Conservation (phyloP, 2,797 vertebrate species). For the Crenichthys baileyi region DNA sequence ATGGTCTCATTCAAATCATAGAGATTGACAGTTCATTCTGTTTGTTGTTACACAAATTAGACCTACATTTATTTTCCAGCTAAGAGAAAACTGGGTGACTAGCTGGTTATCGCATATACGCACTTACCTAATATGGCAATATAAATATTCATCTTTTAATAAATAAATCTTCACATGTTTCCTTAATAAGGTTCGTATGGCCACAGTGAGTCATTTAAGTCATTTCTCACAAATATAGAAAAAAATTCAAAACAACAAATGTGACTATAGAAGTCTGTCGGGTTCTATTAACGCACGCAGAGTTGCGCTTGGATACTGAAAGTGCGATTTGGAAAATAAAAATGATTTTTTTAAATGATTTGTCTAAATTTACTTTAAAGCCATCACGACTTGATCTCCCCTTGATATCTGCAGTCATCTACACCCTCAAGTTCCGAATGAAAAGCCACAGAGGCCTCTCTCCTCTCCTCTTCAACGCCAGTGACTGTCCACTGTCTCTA, state of each 20-base stretch:
- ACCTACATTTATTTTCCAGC: background rate
- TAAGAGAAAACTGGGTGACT: background rate
- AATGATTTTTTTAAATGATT: background rate
- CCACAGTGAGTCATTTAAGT: background rate
- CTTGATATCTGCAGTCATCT: background rate
- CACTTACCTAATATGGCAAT: background rate
- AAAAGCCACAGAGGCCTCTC: background rate
- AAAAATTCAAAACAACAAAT: background rate
- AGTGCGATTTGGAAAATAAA: background rate
- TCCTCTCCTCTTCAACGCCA: no score
- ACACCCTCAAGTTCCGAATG: no score
- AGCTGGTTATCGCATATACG: no score
- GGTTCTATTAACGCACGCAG: background rate
- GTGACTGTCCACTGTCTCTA: no score
- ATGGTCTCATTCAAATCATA: no score
- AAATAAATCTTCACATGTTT: background rate
- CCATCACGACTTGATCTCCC: background rate
- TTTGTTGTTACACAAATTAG: background rate
- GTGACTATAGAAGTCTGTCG: no score
- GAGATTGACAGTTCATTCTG: background rate
- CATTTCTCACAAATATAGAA: background rate
- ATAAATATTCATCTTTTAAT: background rate
- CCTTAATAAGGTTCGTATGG: background rate
- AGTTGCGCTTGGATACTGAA: background rate
- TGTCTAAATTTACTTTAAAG: background rate